Evolutionary conservation across 1,140 invertebrate genomes (phyloP), one percentile per base, ranked within the genome.

Genomic region (Bombus superbus): DNA sequence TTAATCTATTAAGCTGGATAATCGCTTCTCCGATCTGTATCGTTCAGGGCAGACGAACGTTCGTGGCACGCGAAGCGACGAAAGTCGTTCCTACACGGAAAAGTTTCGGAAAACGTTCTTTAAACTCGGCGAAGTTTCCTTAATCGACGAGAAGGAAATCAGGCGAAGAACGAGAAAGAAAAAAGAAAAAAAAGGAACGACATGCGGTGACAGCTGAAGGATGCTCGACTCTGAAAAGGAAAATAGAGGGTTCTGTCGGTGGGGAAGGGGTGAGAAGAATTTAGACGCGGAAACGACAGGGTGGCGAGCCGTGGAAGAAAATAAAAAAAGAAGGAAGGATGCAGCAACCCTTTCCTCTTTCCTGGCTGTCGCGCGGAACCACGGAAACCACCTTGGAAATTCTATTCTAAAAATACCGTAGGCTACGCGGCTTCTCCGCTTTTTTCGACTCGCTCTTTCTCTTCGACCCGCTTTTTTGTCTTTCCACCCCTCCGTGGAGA

Each of bases 311-410:
- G 44, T 71, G n/a, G 68, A 87, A 28, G 59, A n/a, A 62, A 62
- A 62, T 62, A n/a, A n/a, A 62, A 62, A 69, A 22, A 68, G 42
- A 66, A 13, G 28, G 59, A 74, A 79, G 47, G 69, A 86, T 28
- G 69, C 44, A 32, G 15, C 76, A 89, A 91, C 89, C 89, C 89
- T 91, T 91, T 90, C 78, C 88, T 80, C 69, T 88, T 85, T 88
- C 75, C 72, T 81, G 75, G 72, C 59, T 75, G 71, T 62, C 69
- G 74, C 66, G 57, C 53, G 38, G 40, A 77, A 86, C 73, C 77
- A 86, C 88, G 88, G 84, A 90, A 90, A 88, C 89, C 77, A 87
- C 88, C 78, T 89, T 88, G 86, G 81, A 88, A 89, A 91, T 86
- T 82, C 85, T 80, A 82, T 77, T 91, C 86, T 85, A 91, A 89